These are phyloP conservation scores for Panorpa germanica DNA, from an alignment of 2,888 invertebrate species.

Conservation along the genomic window DNA sequence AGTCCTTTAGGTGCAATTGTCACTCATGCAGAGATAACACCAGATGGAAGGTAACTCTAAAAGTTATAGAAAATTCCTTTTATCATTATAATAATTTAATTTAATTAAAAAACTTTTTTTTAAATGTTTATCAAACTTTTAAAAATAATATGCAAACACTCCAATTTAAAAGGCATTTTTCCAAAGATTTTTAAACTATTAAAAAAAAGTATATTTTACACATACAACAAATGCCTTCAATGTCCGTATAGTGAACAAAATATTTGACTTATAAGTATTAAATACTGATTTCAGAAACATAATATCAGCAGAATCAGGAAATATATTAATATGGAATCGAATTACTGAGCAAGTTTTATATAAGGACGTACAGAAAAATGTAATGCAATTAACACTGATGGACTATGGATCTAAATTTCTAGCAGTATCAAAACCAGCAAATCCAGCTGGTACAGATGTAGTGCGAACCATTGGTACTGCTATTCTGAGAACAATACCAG, in stretches of 20 bases:
- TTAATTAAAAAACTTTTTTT: no score
- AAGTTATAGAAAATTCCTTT: neutral
- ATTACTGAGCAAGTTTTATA: conserved; percentile 54
- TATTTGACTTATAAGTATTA: no score
- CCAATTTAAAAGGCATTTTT: no score
- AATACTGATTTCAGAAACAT: no score
- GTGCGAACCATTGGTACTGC: conserved; percentile 44
- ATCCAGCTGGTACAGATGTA: conserved; percentile 42
- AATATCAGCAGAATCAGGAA: conserved; percentile 81
- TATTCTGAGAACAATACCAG: conserved; percentile 51
- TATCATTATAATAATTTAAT: no score
- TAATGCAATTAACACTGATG: conserved; percentile 54
- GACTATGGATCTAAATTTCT: conserved; percentile 58
- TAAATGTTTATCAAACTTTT: no score
- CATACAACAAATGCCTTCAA: no score
- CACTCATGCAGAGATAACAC: conserved; percentile 78
- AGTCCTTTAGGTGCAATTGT: conserved; percentile 87
- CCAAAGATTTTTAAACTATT: no score
- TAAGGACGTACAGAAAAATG: conserved; percentile 66
- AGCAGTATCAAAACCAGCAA: conserved; percentile 53
- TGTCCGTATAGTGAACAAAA: no score
- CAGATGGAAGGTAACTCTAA: conserved; percentile 56
- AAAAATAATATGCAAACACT: no score
- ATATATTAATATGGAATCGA: conserved; percentile 76
- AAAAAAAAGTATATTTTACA: no score